These are phyloP conservation scores for Elephantulus edwardii DNA, from an alignment of 2,113 vertebrate genomes.

Conservation along the genomic window DNA sequence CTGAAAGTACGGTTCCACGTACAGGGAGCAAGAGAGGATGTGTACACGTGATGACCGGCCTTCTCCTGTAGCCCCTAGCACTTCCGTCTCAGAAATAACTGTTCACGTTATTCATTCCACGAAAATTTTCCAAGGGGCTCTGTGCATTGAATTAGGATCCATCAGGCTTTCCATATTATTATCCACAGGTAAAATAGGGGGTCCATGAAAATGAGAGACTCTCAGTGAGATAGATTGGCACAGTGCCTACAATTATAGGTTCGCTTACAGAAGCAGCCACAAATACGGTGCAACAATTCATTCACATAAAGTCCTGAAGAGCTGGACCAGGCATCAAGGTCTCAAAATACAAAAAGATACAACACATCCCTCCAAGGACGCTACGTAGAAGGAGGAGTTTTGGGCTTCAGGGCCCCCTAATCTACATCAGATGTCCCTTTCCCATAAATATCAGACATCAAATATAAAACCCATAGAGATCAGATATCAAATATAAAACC, in stretches of 20 bases:
- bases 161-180: not conserved
- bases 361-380: not conserved
- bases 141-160: not conserved
- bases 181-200: not conserved
- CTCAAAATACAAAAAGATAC: not conserved
- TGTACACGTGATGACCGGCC: not conserved
- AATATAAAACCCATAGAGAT: too few relatives aligned
- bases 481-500: too few relatives aligned
- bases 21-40: not conserved
- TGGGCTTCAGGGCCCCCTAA: not conserved
- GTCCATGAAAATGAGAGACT: not conserved
- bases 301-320: not conserved
- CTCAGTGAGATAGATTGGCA: not conserved
- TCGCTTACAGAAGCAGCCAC: not conserved
- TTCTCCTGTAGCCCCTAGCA: not conserved
- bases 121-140: not conserved
- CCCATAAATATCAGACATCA: too few relatives aligned
- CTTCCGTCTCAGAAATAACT: not conserved
- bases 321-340: not conserved
- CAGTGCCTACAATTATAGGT: not conserved
- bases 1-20: not conserved
- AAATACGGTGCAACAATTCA: not conserved
- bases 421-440: rapidly evolving
- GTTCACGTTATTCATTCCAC: not conserved
- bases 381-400: not conserved